Base-by-base conservation (phyloP, 2,113 vertebrate species). In the Melanostigma gelatinosum region DNA sequence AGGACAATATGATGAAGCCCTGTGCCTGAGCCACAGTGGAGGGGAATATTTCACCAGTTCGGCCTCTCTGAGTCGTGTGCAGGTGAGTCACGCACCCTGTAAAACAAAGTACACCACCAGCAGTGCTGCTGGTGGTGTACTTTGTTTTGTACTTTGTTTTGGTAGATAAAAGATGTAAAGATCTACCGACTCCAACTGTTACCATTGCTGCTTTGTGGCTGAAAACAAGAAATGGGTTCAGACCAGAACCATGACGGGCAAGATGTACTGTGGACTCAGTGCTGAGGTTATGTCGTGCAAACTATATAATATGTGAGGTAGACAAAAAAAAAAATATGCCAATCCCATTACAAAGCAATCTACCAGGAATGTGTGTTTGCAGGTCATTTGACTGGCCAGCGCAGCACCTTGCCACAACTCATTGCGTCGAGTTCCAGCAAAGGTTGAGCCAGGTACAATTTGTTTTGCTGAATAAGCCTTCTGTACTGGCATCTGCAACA, bases 1-100 rank as follows among this genome's bases (percentile, higher is more conserved):
- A 97, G 96, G 96, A 91, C 94, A 67, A 92, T 94, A 95, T 96
- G 96, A 97, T 96, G 88, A 96, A 96, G 94, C 91, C 95, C 77
- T 90, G 89, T 95, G 94, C 93, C 94, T 91, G 90, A 88, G 87
- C 79, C 70, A 85, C 90, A 67, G 68, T 92, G 93, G 93, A 94
- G 85, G 87, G 91, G 93, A 93, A 96, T 96, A 95, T 95, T 96
- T 96, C 96, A 96, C 93, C 76, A 68, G 66, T 79, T 83, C 38
- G 83, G 90, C 86, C 83, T 86, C 85, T 87, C 54, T 74, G 85
- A 74, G 78, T 87, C 83, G 86, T 90, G 83, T 3, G 68, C 85
- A 87, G 79, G 92, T 91, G 87, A 93, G 79, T 75, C 89, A 87
- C 92, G 89, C 75, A 61, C 64, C 67, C 54, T 34, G 63, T n/a